Percentiles rank a stretch among this genome's conserved stretches.
Evolutionary conservation across 1,140 invertebrate genomes (phyloP).

Genomic region (Habropoda laboriosa): DNA sequence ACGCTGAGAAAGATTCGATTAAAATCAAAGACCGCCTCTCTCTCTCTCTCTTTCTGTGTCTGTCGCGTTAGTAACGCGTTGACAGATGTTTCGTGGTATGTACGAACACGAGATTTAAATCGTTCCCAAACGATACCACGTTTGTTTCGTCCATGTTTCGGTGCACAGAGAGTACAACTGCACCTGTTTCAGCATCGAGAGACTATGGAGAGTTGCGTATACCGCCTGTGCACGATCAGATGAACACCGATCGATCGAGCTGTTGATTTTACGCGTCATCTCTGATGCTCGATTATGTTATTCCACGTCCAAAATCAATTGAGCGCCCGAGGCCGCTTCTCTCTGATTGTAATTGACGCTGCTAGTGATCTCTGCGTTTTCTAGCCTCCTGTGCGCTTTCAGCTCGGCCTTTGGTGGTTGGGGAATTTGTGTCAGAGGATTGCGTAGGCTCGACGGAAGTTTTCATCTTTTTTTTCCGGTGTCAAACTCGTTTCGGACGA

Average conservation of each 20-base stretch:
- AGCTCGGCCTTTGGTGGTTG: too few relatives aligned
- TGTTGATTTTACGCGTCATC: slow-evolving; percentile 14
- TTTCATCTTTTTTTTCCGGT: too few relatives aligned
- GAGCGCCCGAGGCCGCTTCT: background rate
- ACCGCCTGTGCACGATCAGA: background rate
- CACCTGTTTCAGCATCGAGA: slow-evolving; percentile 1
- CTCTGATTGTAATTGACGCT: background rate
- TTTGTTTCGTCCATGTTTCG: background rate
- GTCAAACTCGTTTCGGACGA: too few relatives aligned
- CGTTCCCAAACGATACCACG: background rate
- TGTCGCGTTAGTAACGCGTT: background rate
- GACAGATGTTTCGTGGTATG: background rate
- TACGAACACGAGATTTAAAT: background rate
- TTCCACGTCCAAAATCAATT: background rate
- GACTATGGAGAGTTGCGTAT: background rate
- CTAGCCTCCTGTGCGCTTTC: background rate
- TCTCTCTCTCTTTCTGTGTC: background rate
- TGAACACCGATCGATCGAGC: slow-evolving; percentile 2
- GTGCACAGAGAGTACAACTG: background rate
- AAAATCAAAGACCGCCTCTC: slow-evolving; percentile 7
- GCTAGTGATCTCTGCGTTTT: background rate
- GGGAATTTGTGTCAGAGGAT: too few relatives aligned
- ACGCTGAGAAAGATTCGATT: slow-evolving; percentile 25
- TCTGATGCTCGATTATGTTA: background rate
- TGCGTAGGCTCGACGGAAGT: too few relatives aligned